Percentiles rank a stretch among this genome's conserved stretches.
Conservation (phyloP, 2,888 invertebrate species). For the Eilema depressum region DNA sequence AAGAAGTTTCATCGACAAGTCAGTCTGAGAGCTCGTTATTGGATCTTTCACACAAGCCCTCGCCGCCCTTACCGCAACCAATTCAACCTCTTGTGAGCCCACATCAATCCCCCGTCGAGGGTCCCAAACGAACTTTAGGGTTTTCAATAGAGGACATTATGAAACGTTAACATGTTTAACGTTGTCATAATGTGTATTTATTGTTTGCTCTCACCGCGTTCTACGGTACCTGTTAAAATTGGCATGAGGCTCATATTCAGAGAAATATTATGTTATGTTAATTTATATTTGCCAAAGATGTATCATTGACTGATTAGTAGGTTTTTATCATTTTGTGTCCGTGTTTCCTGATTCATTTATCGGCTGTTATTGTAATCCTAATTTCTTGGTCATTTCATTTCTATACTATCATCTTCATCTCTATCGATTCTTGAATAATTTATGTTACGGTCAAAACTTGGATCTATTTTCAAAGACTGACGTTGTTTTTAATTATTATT, state of each 20-base stretch:
- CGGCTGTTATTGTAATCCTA: slow-evolving; percentile 18
- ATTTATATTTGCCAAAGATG: slow-evolving; percentile 69
- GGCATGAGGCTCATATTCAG: slow-evolving; percentile 46
- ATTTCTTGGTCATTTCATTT: slow-evolving; percentile 50
- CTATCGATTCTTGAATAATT: slow-evolving; percentile 31
- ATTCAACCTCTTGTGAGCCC: slow-evolving; percentile 66
- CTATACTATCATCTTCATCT: slow-evolving; percentile 47
- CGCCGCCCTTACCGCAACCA: slow-evolving; percentile 67
- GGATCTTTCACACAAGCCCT: slow-evolving; percentile 87
- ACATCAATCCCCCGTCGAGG: slow-evolving; percentile 75
- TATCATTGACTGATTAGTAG: slow-evolving; percentile 64
- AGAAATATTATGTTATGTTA: slow-evolving; percentile 52
- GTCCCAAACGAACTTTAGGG: slow-evolving; percentile 87
- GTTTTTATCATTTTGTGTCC: slow-evolving; percentile 45
- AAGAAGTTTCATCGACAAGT: slow-evolving; percentile 84
- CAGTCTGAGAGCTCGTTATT: slow-evolving; percentile 82
- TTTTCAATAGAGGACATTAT: slow-evolving; percentile 96
- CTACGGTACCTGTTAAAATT: slow-evolving; percentile 48
- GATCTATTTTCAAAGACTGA: slow-evolving; percentile 80
- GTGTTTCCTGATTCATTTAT: slow-evolving; percentile 42
- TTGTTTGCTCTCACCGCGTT: slow-evolving; percentile 45
- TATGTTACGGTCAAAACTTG: slow-evolving; percentile 47
- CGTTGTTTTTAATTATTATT: slow-evolving; percentile 73
- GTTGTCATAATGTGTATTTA: slow-evolving; percentile 53
- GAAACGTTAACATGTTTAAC: slow-evolving; percentile 88